These are phyloP conservation scores for Papilio demoleus DNA, from an alignment of 2,888 invertebrate genomes.

Conservation along the genomic window DNA sequence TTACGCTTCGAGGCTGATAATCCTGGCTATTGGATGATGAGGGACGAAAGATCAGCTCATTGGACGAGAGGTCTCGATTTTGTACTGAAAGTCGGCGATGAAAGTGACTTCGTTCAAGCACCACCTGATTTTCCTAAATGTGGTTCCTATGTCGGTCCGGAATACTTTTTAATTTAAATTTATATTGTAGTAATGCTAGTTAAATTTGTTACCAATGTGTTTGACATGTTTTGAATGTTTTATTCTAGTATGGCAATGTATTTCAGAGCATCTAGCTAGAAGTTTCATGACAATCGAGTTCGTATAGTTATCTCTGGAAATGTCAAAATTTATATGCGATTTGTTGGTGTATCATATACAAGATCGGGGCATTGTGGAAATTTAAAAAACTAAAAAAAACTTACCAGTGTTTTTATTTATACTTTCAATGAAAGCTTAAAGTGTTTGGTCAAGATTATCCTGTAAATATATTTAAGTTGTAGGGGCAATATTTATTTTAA, in stretches of 20 bases:
- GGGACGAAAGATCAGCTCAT: slow-evolving; percentile 89
- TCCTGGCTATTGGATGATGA: slow-evolving; percentile 92
- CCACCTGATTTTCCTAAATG: slow-evolving; percentile 91
- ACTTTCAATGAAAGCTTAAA: too few species aligned
- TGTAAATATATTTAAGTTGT: not conserved
- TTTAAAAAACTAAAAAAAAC: too few species aligned
- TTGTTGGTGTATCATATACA: too few species aligned
- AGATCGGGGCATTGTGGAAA: too few species aligned
- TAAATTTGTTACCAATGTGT: slow-evolving; percentile 40
- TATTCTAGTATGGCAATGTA: not conserved
- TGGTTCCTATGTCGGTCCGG: slow-evolving; percentile 89
- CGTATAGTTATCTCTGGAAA: too few species aligned
- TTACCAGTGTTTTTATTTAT: too few species aligned
- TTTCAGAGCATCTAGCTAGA: too few species aligned
- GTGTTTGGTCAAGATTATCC: not conserved
- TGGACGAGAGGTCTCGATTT: slow-evolving; percentile 91
- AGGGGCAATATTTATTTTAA: slow-evolving; percentile 16
- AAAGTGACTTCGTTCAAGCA: slow-evolving; percentile 85
- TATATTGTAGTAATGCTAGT: slow-evolving; percentile 12
- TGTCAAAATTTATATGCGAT: too few species aligned
- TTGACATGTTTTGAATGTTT: slow-evolving; percentile 13
- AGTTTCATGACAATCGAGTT: too few species aligned
- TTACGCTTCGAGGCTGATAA: slow-evolving; percentile 89
- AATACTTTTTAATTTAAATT: slow-evolving; percentile 86
- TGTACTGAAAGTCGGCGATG: slow-evolving; percentile 88